A percentile compares a stretch with the other conserved stretches of the same genome.
These are phyloP conservation scores for Papilio polyxenes DNA, from an alignment of 1,140 invertebrate species.

Conservation along the genomic window DNA sequence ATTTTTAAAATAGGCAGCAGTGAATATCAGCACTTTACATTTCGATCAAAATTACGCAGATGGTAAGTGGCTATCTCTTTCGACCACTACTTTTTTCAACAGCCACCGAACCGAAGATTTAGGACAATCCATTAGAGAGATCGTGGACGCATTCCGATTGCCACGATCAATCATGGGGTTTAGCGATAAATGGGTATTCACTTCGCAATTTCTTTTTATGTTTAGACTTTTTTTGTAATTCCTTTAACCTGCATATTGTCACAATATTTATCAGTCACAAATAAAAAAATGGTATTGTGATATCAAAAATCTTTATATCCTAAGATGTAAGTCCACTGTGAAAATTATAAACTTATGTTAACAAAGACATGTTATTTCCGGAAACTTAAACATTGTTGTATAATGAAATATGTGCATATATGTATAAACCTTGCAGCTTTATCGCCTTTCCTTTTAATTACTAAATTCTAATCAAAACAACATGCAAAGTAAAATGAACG, in stretches of 20 bases:
- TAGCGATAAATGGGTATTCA: neutral
- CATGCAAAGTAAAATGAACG: no score
- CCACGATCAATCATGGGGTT: slow-evolving; percentile 6
- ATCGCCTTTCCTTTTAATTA: no score
- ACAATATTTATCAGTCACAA: neutral
- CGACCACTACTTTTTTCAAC: neutral
- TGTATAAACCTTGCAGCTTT: no score
- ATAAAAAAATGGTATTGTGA: no score
- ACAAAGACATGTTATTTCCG: no score
- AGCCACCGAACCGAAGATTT: neutral
- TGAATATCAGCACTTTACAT: neutral
- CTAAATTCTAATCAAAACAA: no score
- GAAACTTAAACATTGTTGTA: no score
- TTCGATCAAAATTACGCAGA: neutral
- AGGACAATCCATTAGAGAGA: slow-evolving; percentile 19
- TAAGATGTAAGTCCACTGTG: no score
- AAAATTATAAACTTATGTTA: no score
- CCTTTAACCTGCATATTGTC: neutral
- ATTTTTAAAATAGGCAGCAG: no score
- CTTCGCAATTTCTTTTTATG: neutral
- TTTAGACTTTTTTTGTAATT: neutral
- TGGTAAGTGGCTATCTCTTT: neutral
- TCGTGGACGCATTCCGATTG: neutral
- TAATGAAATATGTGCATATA: no score
- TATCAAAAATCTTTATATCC: no score